Percentiles rank a stretch among this genome's conserved stretches.
phyloP scores from a whole-genome alignment of 2,888 invertebrate species.

The Amitus sp. region DNA sequence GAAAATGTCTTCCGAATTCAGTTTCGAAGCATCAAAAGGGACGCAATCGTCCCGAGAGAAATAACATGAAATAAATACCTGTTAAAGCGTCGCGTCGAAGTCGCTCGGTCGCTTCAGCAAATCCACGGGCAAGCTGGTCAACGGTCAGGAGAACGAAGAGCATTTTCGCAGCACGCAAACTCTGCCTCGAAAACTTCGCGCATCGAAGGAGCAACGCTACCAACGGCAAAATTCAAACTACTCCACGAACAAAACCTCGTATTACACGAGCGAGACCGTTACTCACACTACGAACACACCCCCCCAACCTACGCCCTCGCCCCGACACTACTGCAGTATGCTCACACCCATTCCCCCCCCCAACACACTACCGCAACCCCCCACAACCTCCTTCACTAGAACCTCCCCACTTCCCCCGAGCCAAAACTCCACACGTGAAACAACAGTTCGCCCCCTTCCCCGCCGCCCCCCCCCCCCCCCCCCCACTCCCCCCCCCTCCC shows the following conservation, averaged over 20 bases:
- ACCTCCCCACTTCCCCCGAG: too few relatives aligned
- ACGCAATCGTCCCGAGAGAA: not conserved
- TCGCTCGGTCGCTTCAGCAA: slow-evolving; percentile 87
- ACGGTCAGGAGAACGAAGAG: slow-evolving; percentile 70
- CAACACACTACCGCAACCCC: too few relatives aligned
- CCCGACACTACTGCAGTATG: slow-evolving; percentile 57
- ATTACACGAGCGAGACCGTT: not conserved
- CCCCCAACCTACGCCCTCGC: slow-evolving; percentile 7
- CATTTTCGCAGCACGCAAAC: slow-evolving; percentile 78
- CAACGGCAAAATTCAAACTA: slow-evolving; percentile 10
- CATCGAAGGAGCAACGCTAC: slow-evolving; percentile 58
- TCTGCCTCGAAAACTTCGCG: slow-evolving; percentile 72
- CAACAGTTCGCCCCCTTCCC: too few relatives aligned
- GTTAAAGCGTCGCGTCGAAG: slow-evolving; percentile 72
- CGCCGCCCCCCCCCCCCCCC: too few relatives aligned
- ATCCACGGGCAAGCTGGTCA: slow-evolving; percentile 77
- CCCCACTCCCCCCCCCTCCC: too few relatives aligned
- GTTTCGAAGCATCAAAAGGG: too few relatives aligned
- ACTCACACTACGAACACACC: not conserved
- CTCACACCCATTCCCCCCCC: too few relatives aligned
- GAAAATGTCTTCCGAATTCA: too few relatives aligned
- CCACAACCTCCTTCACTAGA: too few relatives aligned
- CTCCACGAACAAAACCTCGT: slow-evolving; percentile 4
- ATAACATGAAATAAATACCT: slow-evolving; percentile 63
- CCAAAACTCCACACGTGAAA: too few relatives aligned